phyloP scores from a whole-genome alignment of 2,113 vertebrate species.

The Strigops habroptila region DNA sequence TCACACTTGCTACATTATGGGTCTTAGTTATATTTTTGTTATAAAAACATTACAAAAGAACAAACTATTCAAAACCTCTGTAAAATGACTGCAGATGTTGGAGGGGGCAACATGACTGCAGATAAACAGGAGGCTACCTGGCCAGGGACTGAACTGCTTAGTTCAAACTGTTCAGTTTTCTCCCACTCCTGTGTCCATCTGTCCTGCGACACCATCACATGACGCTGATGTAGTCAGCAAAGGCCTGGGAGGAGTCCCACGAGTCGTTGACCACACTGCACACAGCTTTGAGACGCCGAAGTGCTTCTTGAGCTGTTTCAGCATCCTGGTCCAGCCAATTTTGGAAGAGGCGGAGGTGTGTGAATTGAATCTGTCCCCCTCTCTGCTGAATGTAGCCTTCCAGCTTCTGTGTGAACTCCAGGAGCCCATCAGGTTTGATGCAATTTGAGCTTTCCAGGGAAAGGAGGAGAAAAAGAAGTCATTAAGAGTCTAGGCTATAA shows the following conservation, averaged over 20 bases:
- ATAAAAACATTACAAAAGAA: constrained; percentile 33
- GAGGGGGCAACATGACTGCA: neutral
- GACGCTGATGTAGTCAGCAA: constrained; percentile 87
- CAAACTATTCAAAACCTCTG: neutral
- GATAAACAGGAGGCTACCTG: neutral
- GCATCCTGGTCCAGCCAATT: constrained; percentile 88
- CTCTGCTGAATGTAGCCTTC: constrained; percentile 63
- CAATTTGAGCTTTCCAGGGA: constrained; percentile 84
- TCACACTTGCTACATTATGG: neutral
- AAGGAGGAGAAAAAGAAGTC: neutral
- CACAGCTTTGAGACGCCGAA: constrained; percentile 73
- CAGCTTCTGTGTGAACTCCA: constrained; percentile 80
- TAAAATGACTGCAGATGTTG: neutral
- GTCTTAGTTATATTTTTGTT: constrained; percentile 23
- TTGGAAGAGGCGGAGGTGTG: constrained; percentile 81
- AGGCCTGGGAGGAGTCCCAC: constrained; percentile 84
- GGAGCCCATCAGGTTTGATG: constrained; percentile 86
- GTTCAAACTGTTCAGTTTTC: neutral
- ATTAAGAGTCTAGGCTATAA: neutral
- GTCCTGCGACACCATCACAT: constrained; percentile 74
- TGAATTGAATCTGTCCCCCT: constrained; percentile 67
- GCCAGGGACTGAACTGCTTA: neutral
- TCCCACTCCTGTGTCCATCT: neutral
- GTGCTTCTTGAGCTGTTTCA: constrained; percentile 74
- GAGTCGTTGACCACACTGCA: constrained; percentile 77